These are phyloP conservation scores for Florisuga fusca DNA, from an alignment of 2,797 vertebrate genomes.

Conservation along the genomic window DNA sequence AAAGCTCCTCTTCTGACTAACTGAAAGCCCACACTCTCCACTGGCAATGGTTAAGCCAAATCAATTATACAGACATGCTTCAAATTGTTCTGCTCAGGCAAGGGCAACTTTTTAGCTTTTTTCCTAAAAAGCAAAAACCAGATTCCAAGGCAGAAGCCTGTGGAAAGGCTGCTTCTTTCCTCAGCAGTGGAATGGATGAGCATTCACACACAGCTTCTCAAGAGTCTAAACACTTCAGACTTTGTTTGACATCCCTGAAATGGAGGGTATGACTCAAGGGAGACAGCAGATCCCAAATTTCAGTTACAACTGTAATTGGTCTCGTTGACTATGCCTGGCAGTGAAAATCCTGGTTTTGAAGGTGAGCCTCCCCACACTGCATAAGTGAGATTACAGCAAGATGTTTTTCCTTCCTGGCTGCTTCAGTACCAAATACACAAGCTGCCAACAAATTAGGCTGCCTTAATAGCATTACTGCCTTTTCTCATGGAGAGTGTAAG, in stretches of 20 bases:
- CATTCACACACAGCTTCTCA: neutral
- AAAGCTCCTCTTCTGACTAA: neutral
- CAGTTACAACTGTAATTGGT: neutral
- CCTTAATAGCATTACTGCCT: conserved; percentile 46
- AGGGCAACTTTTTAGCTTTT: neutral
- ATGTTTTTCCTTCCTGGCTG: neutral
- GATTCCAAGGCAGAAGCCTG: conserved; percentile 24
- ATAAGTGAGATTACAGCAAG: neutral
- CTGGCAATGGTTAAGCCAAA: neutral
- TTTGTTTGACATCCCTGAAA: conserved; percentile 16
- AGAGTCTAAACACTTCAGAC: neutral
- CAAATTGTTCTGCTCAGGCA: neutral
- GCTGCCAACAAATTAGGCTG: conserved; percentile 53
- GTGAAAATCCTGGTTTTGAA: conserved; percentile 38
- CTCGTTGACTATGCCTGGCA: neutral
- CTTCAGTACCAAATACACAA: conserved; percentile 25
- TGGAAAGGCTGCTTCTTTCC: neutral
- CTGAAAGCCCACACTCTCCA: neutral
- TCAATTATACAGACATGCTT: neutral
- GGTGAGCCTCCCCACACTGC: neutral
- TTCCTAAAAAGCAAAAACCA: conserved; percentile 37
- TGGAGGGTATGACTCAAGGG: neutral
- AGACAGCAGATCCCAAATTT: neutral
- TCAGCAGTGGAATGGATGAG: neutral
- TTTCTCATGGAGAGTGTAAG: neutral